Conservation (phyloP, 2,888 invertebrate species). For the Magallana nippona region DNA sequence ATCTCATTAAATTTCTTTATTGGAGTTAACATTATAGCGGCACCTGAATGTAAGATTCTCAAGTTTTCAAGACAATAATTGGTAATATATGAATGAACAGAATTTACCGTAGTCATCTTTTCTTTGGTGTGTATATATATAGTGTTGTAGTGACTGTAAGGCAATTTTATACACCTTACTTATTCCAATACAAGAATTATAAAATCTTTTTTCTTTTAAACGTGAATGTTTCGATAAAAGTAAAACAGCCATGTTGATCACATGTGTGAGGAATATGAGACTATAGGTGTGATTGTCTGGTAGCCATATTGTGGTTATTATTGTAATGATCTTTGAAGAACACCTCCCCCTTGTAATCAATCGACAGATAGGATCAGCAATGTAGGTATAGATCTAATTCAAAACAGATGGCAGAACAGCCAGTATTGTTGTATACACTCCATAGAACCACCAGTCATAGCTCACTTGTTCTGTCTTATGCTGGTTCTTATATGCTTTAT, state of each 20-base stretch:
- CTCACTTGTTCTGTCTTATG: background rate
- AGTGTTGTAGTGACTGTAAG: too few relatives aligned
- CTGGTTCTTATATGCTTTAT: background rate
- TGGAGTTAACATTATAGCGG: too few relatives aligned
- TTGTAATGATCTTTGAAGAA: constrained; percentile 20
- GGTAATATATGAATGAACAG: too few relatives aligned
- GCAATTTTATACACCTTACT: too few relatives aligned
- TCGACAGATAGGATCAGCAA: background rate
- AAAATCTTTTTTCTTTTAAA: too few relatives aligned
- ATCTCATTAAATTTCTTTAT: too few relatives aligned
- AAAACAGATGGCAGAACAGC: constrained; percentile 3
- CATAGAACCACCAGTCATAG: background rate
- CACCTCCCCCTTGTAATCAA: constrained; percentile 14
- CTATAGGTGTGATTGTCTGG: background rate
- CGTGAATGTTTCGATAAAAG: too few relatives aligned
- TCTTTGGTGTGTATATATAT: too few relatives aligned
- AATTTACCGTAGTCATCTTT: too few relatives aligned
- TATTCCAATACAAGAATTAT: too few relatives aligned
- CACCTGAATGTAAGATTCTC: too few relatives aligned
- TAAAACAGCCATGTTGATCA: background rate
- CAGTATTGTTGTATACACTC: background rate
- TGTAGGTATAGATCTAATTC: constrained; percentile 17
- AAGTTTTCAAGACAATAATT: too few relatives aligned
- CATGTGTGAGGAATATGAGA: background rate
- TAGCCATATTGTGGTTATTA: background rate